These are phyloP conservation scores for Hyperoodon ampullatus DNA, from an alignment of 2,113 vertebrate species.

Conservation along the genomic window DNA sequence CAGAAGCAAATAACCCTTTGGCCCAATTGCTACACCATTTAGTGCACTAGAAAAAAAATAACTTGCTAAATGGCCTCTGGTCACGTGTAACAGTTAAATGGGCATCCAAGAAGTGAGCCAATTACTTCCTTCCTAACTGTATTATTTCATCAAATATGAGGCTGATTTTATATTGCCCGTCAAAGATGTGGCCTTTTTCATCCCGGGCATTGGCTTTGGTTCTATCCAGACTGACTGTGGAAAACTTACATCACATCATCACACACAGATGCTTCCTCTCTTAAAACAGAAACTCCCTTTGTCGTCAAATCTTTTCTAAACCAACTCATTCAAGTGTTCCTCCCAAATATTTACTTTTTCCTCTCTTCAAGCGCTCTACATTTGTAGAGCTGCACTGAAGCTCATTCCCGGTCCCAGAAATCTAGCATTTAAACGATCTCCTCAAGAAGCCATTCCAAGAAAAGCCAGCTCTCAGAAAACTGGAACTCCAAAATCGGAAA, in stretches of 20 bases:
- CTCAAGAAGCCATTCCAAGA: not conserved
- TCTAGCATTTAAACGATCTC: not conserved
- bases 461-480: not conserved
- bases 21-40: not conserved
- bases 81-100: not conserved
- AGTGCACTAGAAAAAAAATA: not conserved
- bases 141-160: not conserved
- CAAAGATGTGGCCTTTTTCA: not conserved
- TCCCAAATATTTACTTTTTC: not conserved
- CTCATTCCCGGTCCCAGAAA: not conserved
- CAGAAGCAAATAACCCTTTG: not conserved
- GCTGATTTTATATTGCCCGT: not conserved
- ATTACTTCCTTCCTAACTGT: not conserved
- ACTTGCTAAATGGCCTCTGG: not conserved
- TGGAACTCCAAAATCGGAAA: not conserved
- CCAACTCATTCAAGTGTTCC: not conserved
- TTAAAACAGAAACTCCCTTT: not conserved
- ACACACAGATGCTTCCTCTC: not conserved
- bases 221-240: not conserved
- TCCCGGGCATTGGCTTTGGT: not conserved
- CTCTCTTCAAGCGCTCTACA: not conserved
- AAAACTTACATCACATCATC: not conserved
- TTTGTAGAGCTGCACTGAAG: not conserved
- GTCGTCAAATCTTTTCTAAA: not conserved
- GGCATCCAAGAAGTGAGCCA: not conserved